Percentiles rank a stretch among this genome's conserved stretches.
phyloP scores from a whole-genome alignment of 2,797 vertebrate species.

The Anguilla pacifica region DNA sequence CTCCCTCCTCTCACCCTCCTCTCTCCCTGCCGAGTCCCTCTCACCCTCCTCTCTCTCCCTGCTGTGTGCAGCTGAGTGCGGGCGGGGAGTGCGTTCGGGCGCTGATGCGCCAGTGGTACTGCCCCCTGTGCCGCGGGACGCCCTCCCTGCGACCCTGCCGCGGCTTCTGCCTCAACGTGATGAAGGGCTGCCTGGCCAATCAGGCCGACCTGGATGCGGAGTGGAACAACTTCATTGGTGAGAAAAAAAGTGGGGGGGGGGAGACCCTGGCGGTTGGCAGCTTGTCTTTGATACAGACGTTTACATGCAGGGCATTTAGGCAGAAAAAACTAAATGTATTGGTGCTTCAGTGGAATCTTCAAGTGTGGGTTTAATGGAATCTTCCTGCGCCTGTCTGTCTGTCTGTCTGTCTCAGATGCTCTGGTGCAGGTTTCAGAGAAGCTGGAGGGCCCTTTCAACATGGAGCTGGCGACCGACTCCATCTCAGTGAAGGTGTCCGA shows the following conservation, averaged over 20 bases:
- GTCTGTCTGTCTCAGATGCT: constrained; percentile 69
- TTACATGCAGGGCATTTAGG: neutral
- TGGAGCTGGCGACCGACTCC: constrained; percentile 83
- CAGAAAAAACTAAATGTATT: neutral
- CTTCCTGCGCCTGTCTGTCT: constrained; percentile 15
- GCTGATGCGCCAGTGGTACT: constrained; percentile 88
- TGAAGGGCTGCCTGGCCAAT: constrained; percentile 87
- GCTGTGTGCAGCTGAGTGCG: constrained; percentile 63
- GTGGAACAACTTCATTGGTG: constrained; percentile 88
- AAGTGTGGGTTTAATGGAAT: constrained; percentile 31
- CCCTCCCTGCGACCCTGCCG: constrained; percentile 80
- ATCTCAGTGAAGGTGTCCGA: constrained; percentile 87
- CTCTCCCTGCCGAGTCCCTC: neutral
- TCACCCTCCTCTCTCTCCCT: constrained; percentile 17
- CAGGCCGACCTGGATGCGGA: constrained; percentile 81
- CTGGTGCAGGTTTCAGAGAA: constrained; percentile 83
- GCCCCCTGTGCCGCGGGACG: constrained; percentile 82
- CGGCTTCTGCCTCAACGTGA: constrained; percentile 85
- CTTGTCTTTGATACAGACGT: neutral
- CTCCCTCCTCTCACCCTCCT: neutral
- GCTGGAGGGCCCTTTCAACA: constrained; percentile 84
- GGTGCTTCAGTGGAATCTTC: neutral
- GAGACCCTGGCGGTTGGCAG: neutral
- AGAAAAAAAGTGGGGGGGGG: constrained; percentile 39
- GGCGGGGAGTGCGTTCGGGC: constrained; percentile 75